Conservation (phyloP, 2,113 vertebrate species). For the Pelvicachromis taeniatus region DNA sequence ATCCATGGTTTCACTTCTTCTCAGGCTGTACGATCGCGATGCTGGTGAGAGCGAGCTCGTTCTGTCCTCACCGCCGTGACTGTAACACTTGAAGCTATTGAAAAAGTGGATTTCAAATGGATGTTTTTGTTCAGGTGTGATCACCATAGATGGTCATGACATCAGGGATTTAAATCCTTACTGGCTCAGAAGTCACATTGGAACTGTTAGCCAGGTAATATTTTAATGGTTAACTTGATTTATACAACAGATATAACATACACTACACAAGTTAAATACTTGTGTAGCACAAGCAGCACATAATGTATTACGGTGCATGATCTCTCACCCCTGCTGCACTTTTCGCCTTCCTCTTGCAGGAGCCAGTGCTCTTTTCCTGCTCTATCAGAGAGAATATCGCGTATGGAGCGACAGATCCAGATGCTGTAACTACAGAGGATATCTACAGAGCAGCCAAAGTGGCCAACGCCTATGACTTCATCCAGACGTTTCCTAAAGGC, state of each 20-base stretch:
- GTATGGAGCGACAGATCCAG: conserved; percentile 83
- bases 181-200: conserved; percentile 89
- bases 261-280: neutral
- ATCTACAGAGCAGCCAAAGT: conserved; percentile 82
- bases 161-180: conserved; percentile 85
- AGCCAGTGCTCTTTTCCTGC: conserved; percentile 93
- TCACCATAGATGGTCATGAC: conserved; percentile 84
- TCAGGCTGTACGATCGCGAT: conserved; percentile 85
- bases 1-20: conserved; percentile 85
- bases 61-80: neutral
- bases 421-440: conserved; percentile 78
- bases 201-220: conserved; percentile 94
- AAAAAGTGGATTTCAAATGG: neutral
- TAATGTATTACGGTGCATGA: neutral
- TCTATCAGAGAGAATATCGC: conserved; percentile 97
- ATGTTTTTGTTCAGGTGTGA: conserved; percentile 71
- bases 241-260: neutral
- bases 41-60: conserved; percentile 71
- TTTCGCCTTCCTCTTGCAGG: conserved; percentile 63
- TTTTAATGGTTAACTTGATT: neutral
- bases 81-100: neutral
- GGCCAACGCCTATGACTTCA: conserved; percentile 87
- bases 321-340: neutral
- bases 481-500: conserved; percentile 85
- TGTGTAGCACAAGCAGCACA: accelerated